A percentile compares a stretch with the other conserved stretches of the same genome.
Evolutionary conservation across 2,888 invertebrate genomes (phyloP).

Genomic region (Thymelicus sylvestris): DNA sequence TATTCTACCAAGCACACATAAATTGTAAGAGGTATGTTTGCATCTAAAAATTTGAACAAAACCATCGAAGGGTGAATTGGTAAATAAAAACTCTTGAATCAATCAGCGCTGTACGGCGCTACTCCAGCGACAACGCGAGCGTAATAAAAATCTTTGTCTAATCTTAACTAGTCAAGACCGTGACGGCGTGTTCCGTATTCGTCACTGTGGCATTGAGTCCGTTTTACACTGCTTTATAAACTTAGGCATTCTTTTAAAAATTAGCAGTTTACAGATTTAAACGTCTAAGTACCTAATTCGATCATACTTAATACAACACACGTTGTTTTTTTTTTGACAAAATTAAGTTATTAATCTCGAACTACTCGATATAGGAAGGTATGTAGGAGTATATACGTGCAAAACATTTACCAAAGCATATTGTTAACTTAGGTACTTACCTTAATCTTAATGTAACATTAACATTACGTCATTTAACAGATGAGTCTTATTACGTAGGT

Average conservation of each 20-base stretch:
- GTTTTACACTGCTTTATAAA: too few relatives aligned
- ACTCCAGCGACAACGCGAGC: slow-evolving; percentile 14
- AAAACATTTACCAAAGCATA: too few relatives aligned
- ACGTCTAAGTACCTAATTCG: too few relatives aligned
- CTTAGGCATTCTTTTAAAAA: too few relatives aligned
- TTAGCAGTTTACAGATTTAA: too few relatives aligned
- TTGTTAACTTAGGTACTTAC: too few relatives aligned
- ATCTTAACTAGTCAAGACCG: slow-evolving; percentile 24
- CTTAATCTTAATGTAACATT: not conserved
- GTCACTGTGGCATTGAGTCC: slow-evolving; percentile 23
- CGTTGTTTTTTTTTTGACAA: too few relatives aligned
- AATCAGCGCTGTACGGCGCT: slow-evolving; percentile 6
- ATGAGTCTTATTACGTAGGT: not conserved
- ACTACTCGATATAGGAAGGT: too few relatives aligned
- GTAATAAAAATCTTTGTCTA: slow-evolving; percentile 32
- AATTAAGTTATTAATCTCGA: too few relatives aligned
- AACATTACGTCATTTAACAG: not conserved
- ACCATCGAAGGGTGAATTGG: not conserved
- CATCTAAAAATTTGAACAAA: not conserved
- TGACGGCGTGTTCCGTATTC: slow-evolving; percentile 23
- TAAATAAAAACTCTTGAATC: not conserved
- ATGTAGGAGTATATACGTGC: too few relatives aligned
- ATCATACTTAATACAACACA: too few relatives aligned
- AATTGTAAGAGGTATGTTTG: not conserved
- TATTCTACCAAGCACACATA: not conserved